These are phyloP conservation scores for Bombus waltoni DNA, from an alignment of 1,140 invertebrate species.

Conservation along the genomic window DNA sequence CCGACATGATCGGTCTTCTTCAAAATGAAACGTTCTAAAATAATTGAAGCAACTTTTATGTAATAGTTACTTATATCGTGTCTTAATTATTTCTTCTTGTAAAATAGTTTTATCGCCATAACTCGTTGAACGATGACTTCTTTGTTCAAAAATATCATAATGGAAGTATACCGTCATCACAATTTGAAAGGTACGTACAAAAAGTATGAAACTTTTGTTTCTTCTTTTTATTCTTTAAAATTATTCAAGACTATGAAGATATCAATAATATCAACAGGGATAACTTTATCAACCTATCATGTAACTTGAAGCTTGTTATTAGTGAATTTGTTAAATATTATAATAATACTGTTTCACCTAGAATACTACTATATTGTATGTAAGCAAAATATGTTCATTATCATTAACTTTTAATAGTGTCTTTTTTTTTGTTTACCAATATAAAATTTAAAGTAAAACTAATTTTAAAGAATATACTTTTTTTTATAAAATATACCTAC, in stretches of 20 bases:
- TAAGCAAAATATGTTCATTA: not conserved
- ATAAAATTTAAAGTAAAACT: not conserved
- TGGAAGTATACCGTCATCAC: not conserved
- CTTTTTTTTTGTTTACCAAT: not conserved
- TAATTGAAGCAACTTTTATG: not conserved
- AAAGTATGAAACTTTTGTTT: not conserved
- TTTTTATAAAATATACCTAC: constrained; percentile 63
- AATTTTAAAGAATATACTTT: not conserved
- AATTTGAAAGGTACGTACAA: constrained; percentile 8
- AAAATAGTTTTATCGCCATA: not conserved
- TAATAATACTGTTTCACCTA: too few relatives aligned
- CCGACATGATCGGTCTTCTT: constrained; percentile 16
- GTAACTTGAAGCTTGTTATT: too few relatives aligned
- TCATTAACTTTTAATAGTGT: not conserved
- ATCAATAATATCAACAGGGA: too few relatives aligned
- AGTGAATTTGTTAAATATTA: too few relatives aligned
- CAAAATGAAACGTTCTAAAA: not conserved
- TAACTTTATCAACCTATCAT: too few relatives aligned
- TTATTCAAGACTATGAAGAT: too few relatives aligned
- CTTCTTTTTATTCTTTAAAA: too few relatives aligned
- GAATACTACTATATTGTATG: not conserved
- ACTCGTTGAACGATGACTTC: not conserved
- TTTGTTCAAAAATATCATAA: not conserved
- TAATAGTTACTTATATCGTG: not conserved
- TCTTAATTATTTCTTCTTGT: not conserved